These are phyloP conservation scores for Cyprinodon tularosa DNA, from an alignment of 2,113 vertebrate species.

Conservation along the genomic window DNA sequence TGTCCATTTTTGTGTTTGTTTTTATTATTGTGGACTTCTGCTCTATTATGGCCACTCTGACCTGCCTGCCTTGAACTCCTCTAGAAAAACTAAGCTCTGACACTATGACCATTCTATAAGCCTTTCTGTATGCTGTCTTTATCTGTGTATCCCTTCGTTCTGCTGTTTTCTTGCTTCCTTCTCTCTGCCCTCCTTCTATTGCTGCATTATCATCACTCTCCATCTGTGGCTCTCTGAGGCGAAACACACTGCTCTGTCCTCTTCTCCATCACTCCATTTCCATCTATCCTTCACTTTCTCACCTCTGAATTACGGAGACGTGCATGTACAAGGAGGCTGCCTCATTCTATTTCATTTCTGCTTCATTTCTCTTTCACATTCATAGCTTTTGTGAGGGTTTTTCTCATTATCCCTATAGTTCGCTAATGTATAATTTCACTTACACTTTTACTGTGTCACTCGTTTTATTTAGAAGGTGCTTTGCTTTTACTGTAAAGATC, in stretches of 20 bases:
- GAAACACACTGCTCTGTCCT: constrained; percentile 57
- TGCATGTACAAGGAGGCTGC: constrained; percentile 34
- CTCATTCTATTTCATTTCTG: constrained; percentile 14
- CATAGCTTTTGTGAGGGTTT: not conserved
- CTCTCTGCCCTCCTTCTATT: constrained; percentile 44
- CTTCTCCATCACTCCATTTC: constrained; percentile 56
- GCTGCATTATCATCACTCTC: constrained; percentile 63
- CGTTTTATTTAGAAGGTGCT: constrained; percentile 5
- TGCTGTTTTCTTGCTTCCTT: constrained; percentile 7
- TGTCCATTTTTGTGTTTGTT: not conserved
- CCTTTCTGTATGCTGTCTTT: not conserved
- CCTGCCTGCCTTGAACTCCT: not conserved
- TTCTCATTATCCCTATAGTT: not conserved
- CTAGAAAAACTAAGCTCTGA: constrained; percentile 6
- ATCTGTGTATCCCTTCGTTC: constrained; percentile 14
- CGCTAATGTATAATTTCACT: constrained; percentile 6
- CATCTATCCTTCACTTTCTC: constrained; percentile 39
- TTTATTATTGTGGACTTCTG: not conserved
- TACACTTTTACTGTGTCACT: no score
- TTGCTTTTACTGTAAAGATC: constrained; percentile 1
- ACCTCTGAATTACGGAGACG: constrained; percentile 46
- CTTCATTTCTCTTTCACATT: constrained; percentile 13
- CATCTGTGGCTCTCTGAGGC: constrained; percentile 63
- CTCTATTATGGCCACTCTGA: not conserved
- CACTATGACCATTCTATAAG: not conserved